A percentile compares a stretch with the other conserved stretches of the same genome.
Evolutionary conservation across 2,797 vertebrate species (phyloP).

Genomic region (Sebastiscus tertius): DNA sequence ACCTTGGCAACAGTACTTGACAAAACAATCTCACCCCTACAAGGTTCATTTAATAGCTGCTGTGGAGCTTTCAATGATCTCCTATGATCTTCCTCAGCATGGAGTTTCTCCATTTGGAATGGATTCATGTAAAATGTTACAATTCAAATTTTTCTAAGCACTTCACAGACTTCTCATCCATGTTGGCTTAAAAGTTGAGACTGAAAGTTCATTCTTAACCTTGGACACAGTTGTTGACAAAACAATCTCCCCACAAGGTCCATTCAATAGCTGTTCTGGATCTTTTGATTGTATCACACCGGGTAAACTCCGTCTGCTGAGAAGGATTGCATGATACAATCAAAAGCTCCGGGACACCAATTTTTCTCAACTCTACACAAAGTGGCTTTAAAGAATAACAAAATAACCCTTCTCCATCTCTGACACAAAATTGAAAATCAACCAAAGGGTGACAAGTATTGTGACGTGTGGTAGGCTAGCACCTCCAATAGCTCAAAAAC

Average conservation of each 20-base stretch:
- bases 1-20: too few relatives aligned
- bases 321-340: neutral
- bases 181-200: too few relatives aligned
- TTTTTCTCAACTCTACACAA: neutral
- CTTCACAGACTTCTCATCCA: too few relatives aligned
- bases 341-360: neutral
- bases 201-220: neutral
- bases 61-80: too few relatives aligned
- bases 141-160: too few relatives aligned
- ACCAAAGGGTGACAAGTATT: neutral
- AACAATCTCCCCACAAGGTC: neutral
- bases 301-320: neutral
- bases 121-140: too few relatives aligned
- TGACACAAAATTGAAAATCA: neutral
- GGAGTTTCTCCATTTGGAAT: too few relatives aligned
- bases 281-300: neutral
- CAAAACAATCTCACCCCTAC: too few relatives aligned
- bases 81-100: too few relatives aligned
- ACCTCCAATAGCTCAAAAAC: neutral
- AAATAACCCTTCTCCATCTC: neutral
- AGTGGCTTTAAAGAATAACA: neutral
- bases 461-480: neutral
- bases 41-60: fast-evolving
- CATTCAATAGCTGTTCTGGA: neutral
- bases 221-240: neutral